Evolutionary conservation across 2,113 vertebrate genomes (phyloP).

Genomic region (Tichodroma muraria): DNA sequence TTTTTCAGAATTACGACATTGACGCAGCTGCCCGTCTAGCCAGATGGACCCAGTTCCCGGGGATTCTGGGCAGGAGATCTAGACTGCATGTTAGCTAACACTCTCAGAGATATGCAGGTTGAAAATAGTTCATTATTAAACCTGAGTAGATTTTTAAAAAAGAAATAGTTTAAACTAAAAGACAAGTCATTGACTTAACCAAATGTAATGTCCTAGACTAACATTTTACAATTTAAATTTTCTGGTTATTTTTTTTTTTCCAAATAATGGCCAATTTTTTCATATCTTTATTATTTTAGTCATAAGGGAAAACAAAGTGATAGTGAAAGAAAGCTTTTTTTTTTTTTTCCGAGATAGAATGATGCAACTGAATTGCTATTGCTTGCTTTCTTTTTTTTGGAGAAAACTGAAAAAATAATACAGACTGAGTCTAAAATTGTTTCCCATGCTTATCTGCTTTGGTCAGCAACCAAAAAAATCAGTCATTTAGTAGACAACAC

Average conservation of each 20-base stretch:
- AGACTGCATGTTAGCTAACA: not conserved
- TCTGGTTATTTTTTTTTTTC: not conserved
- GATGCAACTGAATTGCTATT: not conserved
- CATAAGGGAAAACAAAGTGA: not conserved
- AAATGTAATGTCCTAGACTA: not conserved
- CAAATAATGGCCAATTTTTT: not conserved
- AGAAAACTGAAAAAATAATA: not conserved
- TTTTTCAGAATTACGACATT: not conserved
- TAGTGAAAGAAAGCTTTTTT: not conserved
- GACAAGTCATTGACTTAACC: fast-evolving
- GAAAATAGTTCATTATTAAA: not conserved
- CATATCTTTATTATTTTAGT: not conserved
- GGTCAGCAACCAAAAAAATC: not conserved
- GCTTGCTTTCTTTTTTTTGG: not conserved
- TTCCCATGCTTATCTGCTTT: not conserved
- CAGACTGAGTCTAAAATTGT: not conserved
- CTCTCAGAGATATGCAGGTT: not conserved
- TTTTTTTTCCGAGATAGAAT: not conserved
- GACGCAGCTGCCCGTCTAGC: not conserved
- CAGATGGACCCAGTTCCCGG: not conserved
- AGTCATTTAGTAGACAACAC: not conserved
- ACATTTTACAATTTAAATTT: not conserved
- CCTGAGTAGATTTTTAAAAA: not conserved
- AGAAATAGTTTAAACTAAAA: not conserved
- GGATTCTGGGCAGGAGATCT: not conserved